Base-by-base conservation (phyloP, 2,113 vertebrate genomes). In the Artemisiospiza belli region DNA sequence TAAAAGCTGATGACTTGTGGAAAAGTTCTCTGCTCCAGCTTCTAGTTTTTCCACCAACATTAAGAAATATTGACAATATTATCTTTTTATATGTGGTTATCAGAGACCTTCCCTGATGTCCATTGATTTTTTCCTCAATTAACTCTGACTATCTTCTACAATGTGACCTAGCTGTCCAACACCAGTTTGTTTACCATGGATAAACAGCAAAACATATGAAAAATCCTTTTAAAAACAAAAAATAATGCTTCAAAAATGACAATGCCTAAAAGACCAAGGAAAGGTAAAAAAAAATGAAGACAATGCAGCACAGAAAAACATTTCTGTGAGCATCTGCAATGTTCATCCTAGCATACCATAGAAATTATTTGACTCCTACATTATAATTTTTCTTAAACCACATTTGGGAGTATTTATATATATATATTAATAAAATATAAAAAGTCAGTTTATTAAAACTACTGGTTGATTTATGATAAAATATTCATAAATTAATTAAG, bases 401-500 rank as follows among this genome's bases (percentile, higher is more conserved):
- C 5, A 0, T 61, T 47, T 31, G 7, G 7, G 58, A 72, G 10
- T 87, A 87, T 46, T 64, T 87, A 12, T 75, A 76, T 54, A 81
- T 21, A 24, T 43, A 54, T 15, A 30, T 6, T 18, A 81, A 90
- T 70, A 91, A 93, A 92, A 59, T 70, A 63, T 37, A 37, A 89
- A 85, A 95, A 87, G 7, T 16, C 15, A 46, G 25, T 77, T 75
- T 76, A 68, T 68, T 78, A 18, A 58, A 86, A 43, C 33, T 44
- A 51, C 70, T 52, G 37, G 3, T 17, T 83, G 47, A 80, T 80
- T 54, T 68, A 87, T 91, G 57, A 89, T 80, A 81, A 75, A 85
- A 74, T 90, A 94, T 95, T 88, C 52, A 57, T 62, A 87, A 16
- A 44, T 86, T 95, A 90, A 81, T 96, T 94, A 88, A 69, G 9